Evolutionary conservation across 1,140 invertebrate species (phyloP).

Genomic region (Temnothorax longispinosus): DNA sequence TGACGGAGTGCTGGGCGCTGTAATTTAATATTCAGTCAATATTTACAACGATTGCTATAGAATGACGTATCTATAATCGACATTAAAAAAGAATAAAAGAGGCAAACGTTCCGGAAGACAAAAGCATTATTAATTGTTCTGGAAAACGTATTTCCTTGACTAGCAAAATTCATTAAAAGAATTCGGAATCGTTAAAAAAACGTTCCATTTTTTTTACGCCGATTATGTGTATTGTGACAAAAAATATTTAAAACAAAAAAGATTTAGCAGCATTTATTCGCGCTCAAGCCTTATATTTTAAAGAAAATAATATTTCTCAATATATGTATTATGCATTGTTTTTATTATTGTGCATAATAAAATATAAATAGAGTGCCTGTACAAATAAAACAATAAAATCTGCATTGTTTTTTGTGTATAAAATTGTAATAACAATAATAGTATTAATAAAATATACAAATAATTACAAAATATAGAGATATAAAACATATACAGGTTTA

Average conservation of each 20-base stretch:
- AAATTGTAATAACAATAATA: background rate
- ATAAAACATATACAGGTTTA: background rate
- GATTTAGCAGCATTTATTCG: background rate
- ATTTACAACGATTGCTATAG: background rate
- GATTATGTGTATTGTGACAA: background rate
- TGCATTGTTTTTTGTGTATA: background rate
- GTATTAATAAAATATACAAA: background rate
- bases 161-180: background rate
- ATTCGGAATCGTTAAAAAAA: background rate
- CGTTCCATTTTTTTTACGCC: background rate
- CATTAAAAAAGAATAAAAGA: background rate
- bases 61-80: background rate
- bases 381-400: background rate
- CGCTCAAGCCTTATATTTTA: background rate
- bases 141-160: background rate
- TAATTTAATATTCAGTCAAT: conserved; percentile 38
- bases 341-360: background rate
- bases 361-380: background rate
- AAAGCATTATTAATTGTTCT: background rate
- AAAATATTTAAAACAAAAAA: background rate
- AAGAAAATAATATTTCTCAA: background rate
- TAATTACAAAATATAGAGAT: background rate
- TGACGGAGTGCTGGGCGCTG: conserved; percentile 78
- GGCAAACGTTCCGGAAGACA: background rate
- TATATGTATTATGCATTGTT: background rate